Evolutionary conservation across 2,113 vertebrate genomes (phyloP).

Genomic region (Neolamprologus sp.): DNA sequence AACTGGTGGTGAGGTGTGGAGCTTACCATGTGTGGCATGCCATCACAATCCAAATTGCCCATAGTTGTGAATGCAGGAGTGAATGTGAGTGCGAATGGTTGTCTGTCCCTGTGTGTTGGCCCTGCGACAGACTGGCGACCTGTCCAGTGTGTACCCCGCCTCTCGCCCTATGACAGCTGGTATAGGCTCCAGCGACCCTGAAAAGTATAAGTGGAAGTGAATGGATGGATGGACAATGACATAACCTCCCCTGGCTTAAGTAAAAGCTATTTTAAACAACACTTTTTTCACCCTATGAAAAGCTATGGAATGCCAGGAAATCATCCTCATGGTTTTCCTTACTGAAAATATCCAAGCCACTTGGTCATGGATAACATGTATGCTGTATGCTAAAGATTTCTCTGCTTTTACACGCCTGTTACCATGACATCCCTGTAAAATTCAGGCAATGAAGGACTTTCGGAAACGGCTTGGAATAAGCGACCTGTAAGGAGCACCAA

Average conservation of each 20-base stretch:
- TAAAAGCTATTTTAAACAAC: not conserved
- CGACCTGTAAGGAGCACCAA: not conserved
- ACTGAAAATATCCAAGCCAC: not conserved
- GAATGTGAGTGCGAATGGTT: accelerated
- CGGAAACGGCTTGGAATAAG: not conserved
- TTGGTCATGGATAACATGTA: not conserved
- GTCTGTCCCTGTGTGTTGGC: accelerated
- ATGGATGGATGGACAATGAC: not conserved
- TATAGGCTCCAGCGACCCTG: accelerated
- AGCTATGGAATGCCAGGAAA: not conserved
- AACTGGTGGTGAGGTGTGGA: too few species aligned
- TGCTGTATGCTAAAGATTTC: not conserved
- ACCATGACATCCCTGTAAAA: accelerated
- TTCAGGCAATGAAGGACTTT: not conserved
- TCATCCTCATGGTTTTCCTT: accelerated
- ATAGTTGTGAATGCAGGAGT: accelerated
- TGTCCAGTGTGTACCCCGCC: accelerated
- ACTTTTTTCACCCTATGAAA: not conserved
- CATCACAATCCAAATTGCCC: not conserved
- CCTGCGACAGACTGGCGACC: not conserved
- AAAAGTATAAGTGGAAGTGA: accelerated
- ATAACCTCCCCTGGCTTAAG: not conserved
- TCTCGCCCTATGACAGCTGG: not conserved
- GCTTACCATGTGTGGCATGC: too few species aligned
- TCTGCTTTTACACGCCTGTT: not conserved